phyloP scores from a whole-genome alignment of 2,888 invertebrate genomes.

The Stictocephala bisonia region DNA sequence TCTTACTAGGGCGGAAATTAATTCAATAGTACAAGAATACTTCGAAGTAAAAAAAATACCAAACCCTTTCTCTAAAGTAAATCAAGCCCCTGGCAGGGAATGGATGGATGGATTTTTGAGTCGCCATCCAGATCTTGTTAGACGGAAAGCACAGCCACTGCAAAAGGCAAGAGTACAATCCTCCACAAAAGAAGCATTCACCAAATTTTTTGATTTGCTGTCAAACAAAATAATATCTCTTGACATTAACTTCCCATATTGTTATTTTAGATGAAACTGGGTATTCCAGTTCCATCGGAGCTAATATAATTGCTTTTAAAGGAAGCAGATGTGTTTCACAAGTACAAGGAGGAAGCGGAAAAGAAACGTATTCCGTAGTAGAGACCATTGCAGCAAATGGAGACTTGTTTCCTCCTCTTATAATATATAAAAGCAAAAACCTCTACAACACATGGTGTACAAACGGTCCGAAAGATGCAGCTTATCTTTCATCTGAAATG shows the following conservation, averaged over 20 bases:
- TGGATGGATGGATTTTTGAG: no score
- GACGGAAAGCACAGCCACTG: conserved; percentile 28
- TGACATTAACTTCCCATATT: conserved; percentile 21
- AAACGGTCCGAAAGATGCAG: not conserved
- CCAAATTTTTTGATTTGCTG: conserved; percentile 14
- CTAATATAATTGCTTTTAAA: conserved; percentile 4
- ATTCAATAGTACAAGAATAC: conserved; percentile 5
- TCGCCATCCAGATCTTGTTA: no score
- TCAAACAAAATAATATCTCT: conserved; percentile 15
- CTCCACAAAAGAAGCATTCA: conserved; percentile 25
- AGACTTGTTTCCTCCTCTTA: conserved; percentile 22
- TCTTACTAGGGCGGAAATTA: conserved; percentile 26
- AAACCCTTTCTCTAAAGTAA: conserved; percentile 29
- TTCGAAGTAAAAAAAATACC: conserved; percentile 27
- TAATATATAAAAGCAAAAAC: conserved; percentile 12
- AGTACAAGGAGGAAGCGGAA: conserved; percentile 20
- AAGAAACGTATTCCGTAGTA: conserved; percentile 10
- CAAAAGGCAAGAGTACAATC: conserved; percentile 24
- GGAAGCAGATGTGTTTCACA: conserved; percentile 24
- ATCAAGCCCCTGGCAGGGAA: conserved; percentile 19
- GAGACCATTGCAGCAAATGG: conserved; percentile 23
- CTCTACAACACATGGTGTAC: not conserved
- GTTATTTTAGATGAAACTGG: conserved; percentile 24
- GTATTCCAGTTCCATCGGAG: conserved; percentile 3
- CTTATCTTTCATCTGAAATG: conserved; percentile 1